phyloP scores from a whole-genome alignment of 2,888 invertebrate species.

The Philereme transversata region DNA sequence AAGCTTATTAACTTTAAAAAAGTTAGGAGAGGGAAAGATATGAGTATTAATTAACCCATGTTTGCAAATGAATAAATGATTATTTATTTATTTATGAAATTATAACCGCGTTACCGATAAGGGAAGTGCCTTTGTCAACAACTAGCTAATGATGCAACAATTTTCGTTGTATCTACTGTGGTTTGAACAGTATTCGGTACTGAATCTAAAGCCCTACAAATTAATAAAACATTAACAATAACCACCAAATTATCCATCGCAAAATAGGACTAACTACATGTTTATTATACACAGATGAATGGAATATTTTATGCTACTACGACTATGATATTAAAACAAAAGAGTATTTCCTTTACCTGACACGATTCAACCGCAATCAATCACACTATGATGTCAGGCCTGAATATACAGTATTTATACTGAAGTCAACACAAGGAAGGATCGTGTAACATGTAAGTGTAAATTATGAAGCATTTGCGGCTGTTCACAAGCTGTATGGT shows the following conservation, averaged over 20 bases:
- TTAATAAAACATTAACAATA: slow-evolving; percentile 22
- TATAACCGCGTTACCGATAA: slow-evolving; percentile 7
- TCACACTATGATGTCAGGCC: slow-evolving; percentile 28
- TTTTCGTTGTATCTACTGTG: slow-evolving; percentile 55
- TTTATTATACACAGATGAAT: neutral
- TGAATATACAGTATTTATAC: slow-evolving; percentile 30
- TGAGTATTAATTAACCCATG: slow-evolving; percentile 35
- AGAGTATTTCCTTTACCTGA: slow-evolving; percentile 33
- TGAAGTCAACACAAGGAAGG: slow-evolving; percentile 28
- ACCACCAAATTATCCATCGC: neutral
- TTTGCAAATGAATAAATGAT: no score
- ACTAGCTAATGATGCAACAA: slow-evolving; percentile 43
- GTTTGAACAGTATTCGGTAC: slow-evolving; percentile 46
- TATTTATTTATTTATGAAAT: no score
- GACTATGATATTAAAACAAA: neutral
- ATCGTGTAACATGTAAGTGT: slow-evolving; percentile 23
- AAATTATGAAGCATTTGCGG: slow-evolving; percentile 17
- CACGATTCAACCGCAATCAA: slow-evolving; percentile 31
- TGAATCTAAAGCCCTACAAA: slow-evolving; percentile 44
- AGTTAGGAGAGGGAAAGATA: neutral
- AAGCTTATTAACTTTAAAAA: slow-evolving; percentile 4
- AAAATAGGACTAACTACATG: neutral
- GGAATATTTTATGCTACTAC: slow-evolving; percentile 22
- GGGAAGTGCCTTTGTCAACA: slow-evolving; percentile 47
- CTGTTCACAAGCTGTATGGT: neutral